Percentiles rank a stretch among this genome's conserved stretches.
phyloP scores from a whole-genome alignment of 2,113 vertebrate species.

The Atractosteus spatula region DNA sequence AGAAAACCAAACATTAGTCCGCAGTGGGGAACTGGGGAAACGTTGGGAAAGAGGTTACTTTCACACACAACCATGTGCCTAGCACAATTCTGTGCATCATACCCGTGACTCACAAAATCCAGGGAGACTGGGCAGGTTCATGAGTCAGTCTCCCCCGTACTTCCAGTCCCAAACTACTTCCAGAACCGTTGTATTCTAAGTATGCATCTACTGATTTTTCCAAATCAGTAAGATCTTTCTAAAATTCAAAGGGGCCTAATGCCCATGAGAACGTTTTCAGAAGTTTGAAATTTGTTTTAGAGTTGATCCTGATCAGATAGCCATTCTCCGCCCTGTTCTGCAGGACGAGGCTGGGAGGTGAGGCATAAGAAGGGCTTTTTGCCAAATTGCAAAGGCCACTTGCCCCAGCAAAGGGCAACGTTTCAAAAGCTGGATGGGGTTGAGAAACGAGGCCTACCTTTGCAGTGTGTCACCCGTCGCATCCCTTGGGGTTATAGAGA shows the following conservation, averaged over 20 bases:
- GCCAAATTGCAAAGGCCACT: neutral
- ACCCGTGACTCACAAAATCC: no score
- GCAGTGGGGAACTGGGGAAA: neutral
- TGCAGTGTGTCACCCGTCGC: conserved; percentile 96
- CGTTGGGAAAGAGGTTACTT: neutral
- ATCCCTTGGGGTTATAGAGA: conserved; percentile 95
- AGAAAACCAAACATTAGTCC: neutral
- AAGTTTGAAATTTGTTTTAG: no score
- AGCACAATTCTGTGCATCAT: neutral
- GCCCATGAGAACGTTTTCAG: no score
- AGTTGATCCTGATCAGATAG: no score
- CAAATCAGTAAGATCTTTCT: neutral
- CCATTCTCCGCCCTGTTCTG: no score
- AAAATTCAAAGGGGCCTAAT: neutral
- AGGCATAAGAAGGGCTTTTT: no score
- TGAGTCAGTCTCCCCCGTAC: neutral
- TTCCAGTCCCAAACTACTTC: no score
- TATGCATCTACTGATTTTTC: neutral
- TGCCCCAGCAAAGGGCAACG: conserved; percentile 26
- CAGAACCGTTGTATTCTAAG: no score
- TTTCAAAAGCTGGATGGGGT: conserved; percentile 51
- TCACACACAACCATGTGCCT: neutral
- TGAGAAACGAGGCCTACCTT: conserved; percentile 82
- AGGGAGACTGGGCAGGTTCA: neutral
- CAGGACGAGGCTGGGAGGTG: no score